Conservation (phyloP, 2,888 invertebrate species). For the Eudemis profundana region DNA sequence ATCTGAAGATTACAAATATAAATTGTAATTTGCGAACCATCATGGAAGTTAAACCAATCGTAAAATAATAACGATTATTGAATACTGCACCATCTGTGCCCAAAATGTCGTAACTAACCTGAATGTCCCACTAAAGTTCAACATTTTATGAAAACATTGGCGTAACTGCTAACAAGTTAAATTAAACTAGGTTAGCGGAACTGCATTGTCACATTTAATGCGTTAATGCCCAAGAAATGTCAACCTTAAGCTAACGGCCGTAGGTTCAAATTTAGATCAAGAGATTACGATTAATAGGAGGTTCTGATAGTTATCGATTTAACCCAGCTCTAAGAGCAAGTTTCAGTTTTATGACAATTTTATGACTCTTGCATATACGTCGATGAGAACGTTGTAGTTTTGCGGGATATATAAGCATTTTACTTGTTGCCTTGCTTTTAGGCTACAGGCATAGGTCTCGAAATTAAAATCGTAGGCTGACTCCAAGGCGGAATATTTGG, state of each 20-base stretch:
- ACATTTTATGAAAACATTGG: not conserved
- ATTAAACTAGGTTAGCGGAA: not conserved
- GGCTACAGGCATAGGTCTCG: no score
- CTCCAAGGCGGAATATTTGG: no score
- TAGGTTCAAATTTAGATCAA: not conserved
- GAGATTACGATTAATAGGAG: not conserved
- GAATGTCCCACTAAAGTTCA: not conserved
- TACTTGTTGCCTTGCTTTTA: constrained; percentile 4
- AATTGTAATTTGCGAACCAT: constrained; percentile 18
- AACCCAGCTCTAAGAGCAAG: constrained; percentile 9
- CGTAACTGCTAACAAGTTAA: constrained; percentile 6
- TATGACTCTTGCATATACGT: constrained; percentile 13
- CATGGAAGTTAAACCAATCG: constrained; percentile 22
- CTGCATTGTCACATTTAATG: not conserved
- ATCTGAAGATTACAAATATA: constrained; percentile 7
- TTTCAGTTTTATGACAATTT: constrained; percentile 24
- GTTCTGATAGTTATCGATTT: not conserved
- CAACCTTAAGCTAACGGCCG: not conserved
- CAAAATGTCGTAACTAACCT: not conserved
- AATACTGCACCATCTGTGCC: not conserved
- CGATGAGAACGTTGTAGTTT: constrained; percentile 5
- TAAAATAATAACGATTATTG: constrained; percentile 36
- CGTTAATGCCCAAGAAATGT: not conserved
- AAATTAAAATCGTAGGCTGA: no score
- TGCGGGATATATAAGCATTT: constrained; percentile 8